Percentiles rank a stretch among this genome's conserved stretches.
Evolutionary conservation across 2,113 vertebrate genomes (phyloP).

Genomic region (Phalacrocorax carbo): DNA sequence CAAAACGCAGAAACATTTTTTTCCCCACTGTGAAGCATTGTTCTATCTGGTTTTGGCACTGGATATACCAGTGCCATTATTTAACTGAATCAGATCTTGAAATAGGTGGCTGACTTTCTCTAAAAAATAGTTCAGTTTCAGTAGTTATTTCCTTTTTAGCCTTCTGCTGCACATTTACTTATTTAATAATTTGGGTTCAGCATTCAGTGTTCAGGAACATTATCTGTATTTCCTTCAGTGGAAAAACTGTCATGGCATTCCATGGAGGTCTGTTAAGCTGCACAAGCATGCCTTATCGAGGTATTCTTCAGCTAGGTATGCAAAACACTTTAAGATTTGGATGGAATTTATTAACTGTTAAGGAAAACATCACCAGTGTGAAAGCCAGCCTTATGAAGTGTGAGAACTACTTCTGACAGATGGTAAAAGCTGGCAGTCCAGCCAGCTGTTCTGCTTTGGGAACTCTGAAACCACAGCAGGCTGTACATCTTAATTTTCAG

Average conservation of each 20-base stretch:
- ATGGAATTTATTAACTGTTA: slow-evolving; percentile 42
- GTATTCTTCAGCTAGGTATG: slow-evolving; percentile 33
- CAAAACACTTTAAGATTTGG: slow-evolving; percentile 22
- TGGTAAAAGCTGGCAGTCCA: slow-evolving; percentile 5
- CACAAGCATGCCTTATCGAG: slow-evolving; percentile 7
- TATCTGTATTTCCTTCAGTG: slow-evolving; percentile 23
- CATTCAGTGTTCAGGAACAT: neutral
- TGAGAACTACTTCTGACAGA: slow-evolving; percentile 26
- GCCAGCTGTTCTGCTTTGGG: neutral
- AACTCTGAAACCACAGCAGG: neutral
- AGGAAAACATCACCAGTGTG: neutral
- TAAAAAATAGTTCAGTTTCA: neutral
- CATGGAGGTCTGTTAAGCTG: neutral
- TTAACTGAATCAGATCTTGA: neutral
- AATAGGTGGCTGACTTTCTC: neutral
- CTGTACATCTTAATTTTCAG: neutral
- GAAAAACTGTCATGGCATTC: slow-evolving; percentile 37
- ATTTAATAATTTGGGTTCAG: neutral
- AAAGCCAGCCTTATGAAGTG: slow-evolving; percentile 19
- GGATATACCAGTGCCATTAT: neutral
- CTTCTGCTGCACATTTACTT: neutral
- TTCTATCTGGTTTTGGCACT: neutral
- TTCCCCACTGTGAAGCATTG: neutral
- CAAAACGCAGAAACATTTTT: neutral
- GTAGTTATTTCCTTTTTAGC: neutral